phyloP scores from a whole-genome alignment of 2,113 vertebrate genomes.

The Myanophis thanlyinensis region DNA sequence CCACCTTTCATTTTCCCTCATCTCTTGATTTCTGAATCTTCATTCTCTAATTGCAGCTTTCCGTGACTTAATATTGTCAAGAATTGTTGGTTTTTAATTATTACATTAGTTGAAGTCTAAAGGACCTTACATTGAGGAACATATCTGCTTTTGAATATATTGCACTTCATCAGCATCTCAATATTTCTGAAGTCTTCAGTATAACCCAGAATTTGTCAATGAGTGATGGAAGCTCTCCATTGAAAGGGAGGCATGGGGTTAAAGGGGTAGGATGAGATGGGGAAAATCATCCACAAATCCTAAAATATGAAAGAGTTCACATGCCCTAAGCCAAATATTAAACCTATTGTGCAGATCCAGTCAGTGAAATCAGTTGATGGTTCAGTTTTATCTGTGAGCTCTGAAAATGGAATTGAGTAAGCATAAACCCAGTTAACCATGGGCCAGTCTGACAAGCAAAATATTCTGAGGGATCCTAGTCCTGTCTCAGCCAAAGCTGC shows the following conservation, averaged over 20 bases:
- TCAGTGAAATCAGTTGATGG: background rate
- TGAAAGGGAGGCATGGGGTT: background rate
- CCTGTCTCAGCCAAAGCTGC: background rate
- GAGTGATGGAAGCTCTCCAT: background rate
- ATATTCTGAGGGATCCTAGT: no score
- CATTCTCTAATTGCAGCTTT: background rate
- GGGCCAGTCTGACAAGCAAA: background rate
- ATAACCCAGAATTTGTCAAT: background rate
- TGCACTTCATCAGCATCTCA: background rate
- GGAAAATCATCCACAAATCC: background rate
- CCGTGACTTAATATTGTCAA: background rate
- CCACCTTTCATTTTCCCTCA: background rate
- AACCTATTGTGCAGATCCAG: background rate
- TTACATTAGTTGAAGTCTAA: background rate
- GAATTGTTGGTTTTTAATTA: background rate
- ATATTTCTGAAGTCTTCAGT: background rate
- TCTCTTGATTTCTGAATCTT: background rate
- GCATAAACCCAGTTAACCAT: background rate
- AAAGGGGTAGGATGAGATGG: background rate
- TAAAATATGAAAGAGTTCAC: background rate
- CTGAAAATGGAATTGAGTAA: background rate
- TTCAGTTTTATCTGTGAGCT: background rate
- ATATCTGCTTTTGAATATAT: background rate
- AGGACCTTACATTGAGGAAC: background rate
- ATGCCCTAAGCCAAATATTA: background rate